Percentiles rank a stretch among this genome's conserved stretches.
phyloP scores from a whole-genome alignment of 2,113 vertebrate genomes.

The Pycnonotus jocosus region DNA sequence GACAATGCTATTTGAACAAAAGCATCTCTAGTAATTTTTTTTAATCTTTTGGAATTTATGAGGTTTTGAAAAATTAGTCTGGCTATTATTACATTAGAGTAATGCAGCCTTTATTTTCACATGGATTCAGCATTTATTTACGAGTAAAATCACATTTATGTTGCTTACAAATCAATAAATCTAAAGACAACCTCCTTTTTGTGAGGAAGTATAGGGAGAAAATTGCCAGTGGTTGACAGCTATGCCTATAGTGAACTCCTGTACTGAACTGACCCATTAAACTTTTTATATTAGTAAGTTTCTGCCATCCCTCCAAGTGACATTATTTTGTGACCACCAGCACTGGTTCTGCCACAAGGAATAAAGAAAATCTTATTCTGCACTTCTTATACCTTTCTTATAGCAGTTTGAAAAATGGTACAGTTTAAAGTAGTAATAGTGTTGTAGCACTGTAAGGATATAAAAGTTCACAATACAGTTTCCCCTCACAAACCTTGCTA shows the following conservation, averaged over 20 bases:
- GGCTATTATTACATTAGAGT: background rate
- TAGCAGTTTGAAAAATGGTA: background rate
- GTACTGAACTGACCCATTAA: background rate
- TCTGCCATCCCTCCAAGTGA: background rate
- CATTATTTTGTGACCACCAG: background rate
- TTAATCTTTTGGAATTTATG: background rate
- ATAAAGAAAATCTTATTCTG: background rate
- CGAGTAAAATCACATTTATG: background rate
- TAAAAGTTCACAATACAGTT: constrained; percentile 1
- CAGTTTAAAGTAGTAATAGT: background rate
- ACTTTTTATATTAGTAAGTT: background rate
- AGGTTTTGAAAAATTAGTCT: background rate
- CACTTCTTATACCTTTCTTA: background rate
- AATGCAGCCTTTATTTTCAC: background rate
- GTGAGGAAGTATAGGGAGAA: background rate
- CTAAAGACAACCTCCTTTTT: background rate
- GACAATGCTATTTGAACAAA: background rate
- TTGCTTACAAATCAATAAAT: background rate
- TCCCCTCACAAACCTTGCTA: background rate
- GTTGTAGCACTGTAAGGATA: background rate
- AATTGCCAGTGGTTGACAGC: background rate
- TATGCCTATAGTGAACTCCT: background rate
- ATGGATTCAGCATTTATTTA: background rate
- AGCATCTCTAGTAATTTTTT: background rate
- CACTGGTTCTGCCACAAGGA: background rate